Evolutionary conservation across 2,797 vertebrate genomes (phyloP).

Genomic region (Ctenochaetus hawaiiensis): DNA sequence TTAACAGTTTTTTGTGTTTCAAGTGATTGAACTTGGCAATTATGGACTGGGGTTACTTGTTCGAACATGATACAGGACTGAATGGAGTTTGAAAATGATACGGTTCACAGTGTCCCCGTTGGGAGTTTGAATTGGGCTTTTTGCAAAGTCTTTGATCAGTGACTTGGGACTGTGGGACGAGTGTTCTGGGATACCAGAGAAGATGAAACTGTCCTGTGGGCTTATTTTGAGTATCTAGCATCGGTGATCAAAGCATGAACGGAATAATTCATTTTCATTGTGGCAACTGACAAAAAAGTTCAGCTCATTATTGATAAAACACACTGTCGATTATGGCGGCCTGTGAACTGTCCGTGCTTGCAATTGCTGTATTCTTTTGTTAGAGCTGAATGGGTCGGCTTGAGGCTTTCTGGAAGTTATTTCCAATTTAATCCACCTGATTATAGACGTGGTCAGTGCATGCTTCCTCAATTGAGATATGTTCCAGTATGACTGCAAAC

Average conservation of each 20-base stretch:
- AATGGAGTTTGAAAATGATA: conserved; percentile 5
- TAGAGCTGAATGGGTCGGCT: neutral
- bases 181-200: conserved; percentile 16
- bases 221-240: conserved; percentile 21
- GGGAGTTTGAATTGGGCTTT: conserved; percentile 27
- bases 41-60: conserved; percentile 26
- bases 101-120: neutral
- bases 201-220: conserved; percentile 23
- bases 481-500: neutral
- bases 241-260: conserved; percentile 4
- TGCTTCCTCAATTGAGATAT: neutral
- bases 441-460: neutral
- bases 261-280: neutral
- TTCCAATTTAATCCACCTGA: neutral
- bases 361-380: neutral
- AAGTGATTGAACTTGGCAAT: conserved; percentile 19
- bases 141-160: conserved; percentile 55
- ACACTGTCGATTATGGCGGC: neutral
- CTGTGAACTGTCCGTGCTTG: neutral
- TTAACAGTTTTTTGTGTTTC: conserved; percentile 16
- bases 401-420: neutral
- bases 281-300: neutral
- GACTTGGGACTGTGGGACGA: conserved; percentile 15
- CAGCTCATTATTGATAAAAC: neutral
- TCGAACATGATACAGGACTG: conserved; percentile 12